Evolutionary conservation across 2,797 vertebrate species (phyloP).

Genomic region (Phrynocephalus guinanensis): DNA sequence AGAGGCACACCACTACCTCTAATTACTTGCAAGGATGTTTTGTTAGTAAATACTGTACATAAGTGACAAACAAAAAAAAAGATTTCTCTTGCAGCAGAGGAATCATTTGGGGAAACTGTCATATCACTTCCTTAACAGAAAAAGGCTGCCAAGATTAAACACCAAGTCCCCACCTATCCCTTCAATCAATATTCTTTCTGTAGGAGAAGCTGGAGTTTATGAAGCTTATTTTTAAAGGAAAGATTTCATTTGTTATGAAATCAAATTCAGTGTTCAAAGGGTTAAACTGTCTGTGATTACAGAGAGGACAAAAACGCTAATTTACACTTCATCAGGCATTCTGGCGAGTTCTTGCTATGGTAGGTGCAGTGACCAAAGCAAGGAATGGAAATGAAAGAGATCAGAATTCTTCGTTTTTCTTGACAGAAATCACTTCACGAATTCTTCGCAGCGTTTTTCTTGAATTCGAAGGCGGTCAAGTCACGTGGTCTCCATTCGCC

Average conservation of each 20-base stretch:
- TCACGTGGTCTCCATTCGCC: no score
- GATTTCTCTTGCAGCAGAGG: neutral
- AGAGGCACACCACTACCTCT: neutral
- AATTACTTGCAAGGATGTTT: neutral
- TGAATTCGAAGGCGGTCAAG: no score
- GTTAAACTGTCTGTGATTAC: neutral
- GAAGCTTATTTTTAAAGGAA: no score
- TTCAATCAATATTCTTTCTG: neutral
- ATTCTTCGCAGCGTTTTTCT: no score
- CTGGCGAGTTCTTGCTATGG: neutral
- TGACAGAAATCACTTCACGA: neutral
- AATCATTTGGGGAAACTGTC: neutral
- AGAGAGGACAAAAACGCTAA: neutral
- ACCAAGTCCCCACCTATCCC: neutral
- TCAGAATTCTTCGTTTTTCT: neutral
- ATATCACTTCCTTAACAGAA: neutral
- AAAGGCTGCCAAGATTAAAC: neutral
- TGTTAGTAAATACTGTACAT: neutral
- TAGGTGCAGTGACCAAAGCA: neutral
- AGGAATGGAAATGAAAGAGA: neutral
- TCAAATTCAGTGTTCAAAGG: neutral
- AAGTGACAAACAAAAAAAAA: neutral
- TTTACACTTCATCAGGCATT: neutral
- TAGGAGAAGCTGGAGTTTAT: no score
- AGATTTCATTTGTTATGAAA: neutral